These are phyloP conservation scores for Capitulum mitella DNA, from an alignment of 2,888 invertebrate species.

Conservation along the genomic window DNA sequence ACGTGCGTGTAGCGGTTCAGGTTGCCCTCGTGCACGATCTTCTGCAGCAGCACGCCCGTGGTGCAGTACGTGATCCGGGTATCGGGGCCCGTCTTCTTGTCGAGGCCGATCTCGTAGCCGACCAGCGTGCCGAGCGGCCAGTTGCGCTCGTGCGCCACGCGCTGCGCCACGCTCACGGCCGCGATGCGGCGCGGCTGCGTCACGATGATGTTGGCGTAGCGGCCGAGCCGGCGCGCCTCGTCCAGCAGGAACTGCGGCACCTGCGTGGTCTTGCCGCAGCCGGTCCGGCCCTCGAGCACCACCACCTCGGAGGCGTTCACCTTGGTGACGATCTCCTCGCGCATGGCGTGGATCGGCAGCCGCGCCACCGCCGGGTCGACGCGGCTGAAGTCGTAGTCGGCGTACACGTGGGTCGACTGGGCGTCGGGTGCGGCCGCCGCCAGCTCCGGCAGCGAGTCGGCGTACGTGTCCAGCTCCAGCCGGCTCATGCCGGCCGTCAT, in stretches of 20 bases:
- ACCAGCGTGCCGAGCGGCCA: constrained; percentile 76
- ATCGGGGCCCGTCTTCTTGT: constrained; percentile 54
- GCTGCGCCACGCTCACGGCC: constrained; percentile 76
- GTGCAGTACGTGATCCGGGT: constrained; percentile 79
- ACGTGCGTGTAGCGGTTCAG: constrained; percentile 78
- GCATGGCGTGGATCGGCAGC: constrained; percentile 39
- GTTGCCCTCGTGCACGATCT: constrained; percentile 60
- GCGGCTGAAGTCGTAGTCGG: constrained; percentile 42
- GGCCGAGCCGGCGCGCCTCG: constrained; percentile 54
- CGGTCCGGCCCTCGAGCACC: constrained; percentile 85
- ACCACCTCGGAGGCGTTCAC: constrained; percentile 64
- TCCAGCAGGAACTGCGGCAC: constrained; percentile 92
- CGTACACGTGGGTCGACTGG: constrained; percentile 41
- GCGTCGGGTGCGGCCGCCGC: background rate
- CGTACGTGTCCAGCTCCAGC: constrained; percentile 18
- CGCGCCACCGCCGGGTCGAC: constrained; percentile 39
- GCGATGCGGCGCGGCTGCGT: constrained; percentile 93
- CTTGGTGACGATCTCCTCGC: constrained; percentile 56
- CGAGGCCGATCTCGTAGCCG: constrained; percentile 78
- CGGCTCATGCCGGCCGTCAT: background rate
- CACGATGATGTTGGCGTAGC: constrained; percentile 75
- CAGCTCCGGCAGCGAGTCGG: background rate
- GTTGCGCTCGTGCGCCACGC: constrained; percentile 73
- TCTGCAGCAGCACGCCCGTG: constrained; percentile 78
- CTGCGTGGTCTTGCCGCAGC: constrained; percentile 69